These are phyloP conservation scores for Vanessa cardui DNA, from an alignment of 2,888 invertebrate species.

Conservation along the genomic window DNA sequence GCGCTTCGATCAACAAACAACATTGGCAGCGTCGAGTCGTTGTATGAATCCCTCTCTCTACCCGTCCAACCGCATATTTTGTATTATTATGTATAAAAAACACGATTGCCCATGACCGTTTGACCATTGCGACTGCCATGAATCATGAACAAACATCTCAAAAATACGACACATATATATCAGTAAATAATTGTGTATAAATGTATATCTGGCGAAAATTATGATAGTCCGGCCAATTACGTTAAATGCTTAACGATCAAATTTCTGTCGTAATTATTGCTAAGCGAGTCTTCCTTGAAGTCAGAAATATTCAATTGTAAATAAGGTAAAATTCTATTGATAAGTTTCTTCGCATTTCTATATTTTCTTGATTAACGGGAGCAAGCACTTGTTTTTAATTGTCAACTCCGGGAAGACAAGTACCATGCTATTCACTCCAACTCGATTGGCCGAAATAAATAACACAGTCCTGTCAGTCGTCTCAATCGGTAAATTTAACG, in stretches of 20 bases:
- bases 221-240: conserved; percentile 16
- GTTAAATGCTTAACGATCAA: neutral
- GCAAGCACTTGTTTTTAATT: neutral
- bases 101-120: conserved; percentile 23
- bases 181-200: conserved; percentile 25
- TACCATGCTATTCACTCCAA: neutral
- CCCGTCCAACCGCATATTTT: conserved; percentile 1
- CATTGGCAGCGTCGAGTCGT: neutral
- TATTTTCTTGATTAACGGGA: neutral
- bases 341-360: neutral
- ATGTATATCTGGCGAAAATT: conserved; percentile 31
- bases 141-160: conserved; percentile 33
- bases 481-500: neutral
- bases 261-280: neutral
- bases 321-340: neutral
- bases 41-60: neutral
- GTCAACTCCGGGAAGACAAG: neutral
- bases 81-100: conserved; percentile 15
- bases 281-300: conserved; percentile 3
- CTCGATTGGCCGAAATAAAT: neutral
- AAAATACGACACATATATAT: conserved; percentile 33
- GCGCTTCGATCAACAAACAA: neutral
- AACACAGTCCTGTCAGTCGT: neutral
- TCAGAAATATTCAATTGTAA: neutral
- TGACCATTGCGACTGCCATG: conserved; percentile 22